Conservation (phyloP, 2,888 invertebrate genomes). For the Phortica magna region DNA sequence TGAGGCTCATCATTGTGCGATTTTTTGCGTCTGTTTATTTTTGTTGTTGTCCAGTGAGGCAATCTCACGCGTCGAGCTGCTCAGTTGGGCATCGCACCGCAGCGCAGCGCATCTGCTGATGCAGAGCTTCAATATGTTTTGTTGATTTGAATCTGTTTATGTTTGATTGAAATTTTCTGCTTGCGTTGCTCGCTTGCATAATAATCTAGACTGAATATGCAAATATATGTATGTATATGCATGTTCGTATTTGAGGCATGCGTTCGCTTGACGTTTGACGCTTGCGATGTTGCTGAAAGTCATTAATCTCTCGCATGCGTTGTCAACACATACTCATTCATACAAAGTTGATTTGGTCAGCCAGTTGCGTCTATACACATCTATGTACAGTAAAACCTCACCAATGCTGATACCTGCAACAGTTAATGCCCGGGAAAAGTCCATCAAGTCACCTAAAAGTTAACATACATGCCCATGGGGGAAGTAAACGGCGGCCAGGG, state of each 20-base stretch:
- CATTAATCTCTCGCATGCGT: constrained; percentile 21
- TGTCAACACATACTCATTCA: background rate
- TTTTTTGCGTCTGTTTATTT: background rate
- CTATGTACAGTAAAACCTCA: too few relatives aligned
- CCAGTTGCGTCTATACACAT: too few relatives aligned
- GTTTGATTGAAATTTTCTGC: constrained; percentile 15
- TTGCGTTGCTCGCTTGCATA: constrained; percentile 20
- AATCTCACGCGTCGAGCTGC: constrained; percentile 58
- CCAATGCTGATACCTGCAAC: too few relatives aligned
- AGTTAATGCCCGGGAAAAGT: too few relatives aligned
- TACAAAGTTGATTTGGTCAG: background rate
- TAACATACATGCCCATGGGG: too few relatives aligned
- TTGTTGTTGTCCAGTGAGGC: background rate
- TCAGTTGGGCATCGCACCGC: background rate
- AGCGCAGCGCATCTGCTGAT: background rate
- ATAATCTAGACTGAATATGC: constrained; percentile 16
- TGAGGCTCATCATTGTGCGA: background rate
- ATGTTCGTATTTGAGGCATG: background rate
- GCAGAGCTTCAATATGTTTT: background rate
- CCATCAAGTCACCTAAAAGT: too few relatives aligned
- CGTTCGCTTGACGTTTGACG: background rate
- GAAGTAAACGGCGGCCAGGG: too few relatives aligned
- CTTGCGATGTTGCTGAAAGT: constrained; percentile 3
- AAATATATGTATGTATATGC: background rate
- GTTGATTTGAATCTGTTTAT: background rate